Evolutionary conservation across 2,113 vertebrate genomes (phyloP).

Genomic region (Ranitomeya variabilis): DNA sequence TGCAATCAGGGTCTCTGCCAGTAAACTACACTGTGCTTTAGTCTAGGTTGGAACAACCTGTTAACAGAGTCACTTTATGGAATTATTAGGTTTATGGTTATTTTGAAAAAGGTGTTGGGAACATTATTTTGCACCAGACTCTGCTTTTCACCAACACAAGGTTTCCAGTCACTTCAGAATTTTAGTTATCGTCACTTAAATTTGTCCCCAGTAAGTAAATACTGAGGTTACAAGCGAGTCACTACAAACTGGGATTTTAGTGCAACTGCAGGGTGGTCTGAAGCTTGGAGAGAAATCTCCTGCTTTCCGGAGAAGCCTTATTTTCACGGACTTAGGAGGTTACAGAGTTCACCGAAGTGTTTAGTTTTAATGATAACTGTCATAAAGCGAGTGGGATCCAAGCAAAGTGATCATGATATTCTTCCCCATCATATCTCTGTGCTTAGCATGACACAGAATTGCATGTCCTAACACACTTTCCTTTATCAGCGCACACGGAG

Average conservation of each 20-base stretch:
- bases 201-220: not conserved
- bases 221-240: not conserved
- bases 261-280: not conserved
- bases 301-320: not conserved
- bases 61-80: too few relatives aligned
- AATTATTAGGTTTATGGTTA: too few relatives aligned
- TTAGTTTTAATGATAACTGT: not conserved
- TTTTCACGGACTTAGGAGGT: not conserved
- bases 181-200: too few relatives aligned
- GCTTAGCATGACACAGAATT: conserved; percentile 16
- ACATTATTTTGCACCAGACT: too few relatives aligned
- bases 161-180: too few relatives aligned
- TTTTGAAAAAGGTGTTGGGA: too few relatives aligned
- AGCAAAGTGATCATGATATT: not conserved
- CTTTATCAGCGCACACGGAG: not conserved
- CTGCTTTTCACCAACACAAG: too few relatives aligned
- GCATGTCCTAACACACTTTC: conserved; percentile 1
- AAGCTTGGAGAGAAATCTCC: not conserved
- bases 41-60: too few relatives aligned
- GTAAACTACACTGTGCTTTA: too few relatives aligned
- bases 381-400: not conserved
- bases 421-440: not conserved
- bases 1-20: too few relatives aligned
- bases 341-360: not conserved
- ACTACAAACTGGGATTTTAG: not conserved